Evolutionary conservation across 1,140 invertebrate genomes (phyloP), one percentile per base, ranked within the genome.

Genomic region (Steinernema khuongi): DNA sequence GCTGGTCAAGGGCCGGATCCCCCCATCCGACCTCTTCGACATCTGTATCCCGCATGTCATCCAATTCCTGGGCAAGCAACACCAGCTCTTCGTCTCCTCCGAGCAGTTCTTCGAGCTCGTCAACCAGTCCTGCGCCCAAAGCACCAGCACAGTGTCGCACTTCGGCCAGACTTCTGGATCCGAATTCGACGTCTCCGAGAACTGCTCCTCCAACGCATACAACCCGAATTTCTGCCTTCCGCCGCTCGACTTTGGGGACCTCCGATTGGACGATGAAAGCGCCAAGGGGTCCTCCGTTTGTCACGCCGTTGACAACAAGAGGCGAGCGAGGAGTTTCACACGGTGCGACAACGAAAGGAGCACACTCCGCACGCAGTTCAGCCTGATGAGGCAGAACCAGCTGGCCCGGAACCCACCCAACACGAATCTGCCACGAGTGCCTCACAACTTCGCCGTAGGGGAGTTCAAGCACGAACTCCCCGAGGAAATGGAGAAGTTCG

Each of bases 81-180:
- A 76, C 31, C 31, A 75, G 1, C 44, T 78, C 1, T 76, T 76
- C 66, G 74, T 76, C 31, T 36, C 43, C n/a, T 78, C 76, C 41
- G 68, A 77, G n/a, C 43, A 71, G 60, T 76, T 76, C 66, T 19
- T 44, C 11, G 74, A 72, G 19, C 28, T 74, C 1, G 28, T 74
- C 50, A 60, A 60, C 18, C 29, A 74, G 72, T 31, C 73, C n/a
- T 36, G 72, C 14, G 73, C 74, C 26, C 71, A 73, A 29, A 30
- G 29, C 26, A 30, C 30, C 30, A 68, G 69, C 67, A 72, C n/a
- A 17, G 19, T 72, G 30, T 33, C 26, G 1, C 17, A 73, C 17
- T 1, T 77, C 26, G 73, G 72, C n/a, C 1, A 70, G 75, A 76
- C 75, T 26, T 75, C 74, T 11, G 22, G 28, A 11, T 11, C 31